Evolutionary conservation across 2,888 invertebrate genomes (phyloP).

Genomic region (Pristionchus arcanus): DNA sequence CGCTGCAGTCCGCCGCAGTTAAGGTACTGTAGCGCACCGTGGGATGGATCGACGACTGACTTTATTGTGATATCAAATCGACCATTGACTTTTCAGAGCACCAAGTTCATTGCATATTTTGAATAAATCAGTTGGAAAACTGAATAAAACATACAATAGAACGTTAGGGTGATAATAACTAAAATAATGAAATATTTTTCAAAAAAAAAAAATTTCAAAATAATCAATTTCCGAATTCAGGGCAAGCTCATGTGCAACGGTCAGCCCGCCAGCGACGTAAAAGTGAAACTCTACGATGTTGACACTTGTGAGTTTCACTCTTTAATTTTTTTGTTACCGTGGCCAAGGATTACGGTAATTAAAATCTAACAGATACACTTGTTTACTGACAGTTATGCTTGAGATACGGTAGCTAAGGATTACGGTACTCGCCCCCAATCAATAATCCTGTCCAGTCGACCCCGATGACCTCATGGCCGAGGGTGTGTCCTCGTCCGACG

Average conservation of each 20-base stretch:
- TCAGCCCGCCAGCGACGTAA: slow-evolving; percentile 63
- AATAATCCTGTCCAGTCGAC: slow-evolving; percentile 45
- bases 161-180: too few relatives aligned
- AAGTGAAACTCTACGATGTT: slow-evolving; percentile 70
- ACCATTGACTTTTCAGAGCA: too few relatives aligned
- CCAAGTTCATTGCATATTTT: too few relatives aligned
- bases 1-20: slow-evolving; percentile 50
- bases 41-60: too few relatives aligned
- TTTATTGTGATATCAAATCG: too few relatives aligned
- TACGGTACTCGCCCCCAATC: background rate
- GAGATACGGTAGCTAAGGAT: background rate
- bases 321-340: background rate
- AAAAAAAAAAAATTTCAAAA: background rate
- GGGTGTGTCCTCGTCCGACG: slow-evolving; percentile 66
- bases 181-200: background rate
- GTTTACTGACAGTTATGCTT: background rate
- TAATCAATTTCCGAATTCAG: slow-evolving; percentile 61
- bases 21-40: background rate
- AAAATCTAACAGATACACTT: too few relatives aligned
- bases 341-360: too few relatives aligned
- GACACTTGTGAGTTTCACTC: slow-evolving; percentile 58
- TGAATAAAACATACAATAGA: too few relatives aligned
- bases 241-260: slow-evolving; percentile 67
- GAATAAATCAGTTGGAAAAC: too few relatives aligned
- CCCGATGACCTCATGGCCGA: slow-evolving; percentile 74